phyloP scores from a whole-genome alignment of 2,888 invertebrate genomes.

The Gandaritis pyraliata region DNA sequence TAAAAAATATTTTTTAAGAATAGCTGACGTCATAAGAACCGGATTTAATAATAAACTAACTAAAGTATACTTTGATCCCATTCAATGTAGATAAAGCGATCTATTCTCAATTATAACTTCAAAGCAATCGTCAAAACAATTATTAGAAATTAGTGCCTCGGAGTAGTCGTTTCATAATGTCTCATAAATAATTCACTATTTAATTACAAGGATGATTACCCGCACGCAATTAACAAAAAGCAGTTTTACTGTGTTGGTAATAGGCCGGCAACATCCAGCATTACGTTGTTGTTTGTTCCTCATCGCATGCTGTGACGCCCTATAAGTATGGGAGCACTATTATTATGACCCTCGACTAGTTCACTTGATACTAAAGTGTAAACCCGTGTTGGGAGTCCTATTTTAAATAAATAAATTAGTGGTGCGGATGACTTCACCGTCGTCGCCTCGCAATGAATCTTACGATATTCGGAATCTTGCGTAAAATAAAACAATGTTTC shows the following conservation, averaged over 20 bases:
- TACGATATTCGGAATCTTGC: constrained; percentile 8
- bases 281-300: too few species aligned
- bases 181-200: constrained; percentile 39
- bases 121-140: constrained; percentile 1
- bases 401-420: too few species aligned
- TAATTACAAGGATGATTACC: constrained; percentile 41
- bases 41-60: too few species aligned
- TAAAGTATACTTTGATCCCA: too few species aligned
- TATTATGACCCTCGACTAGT: too few species aligned
- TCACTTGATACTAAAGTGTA: too few species aligned
- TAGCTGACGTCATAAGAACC: too few species aligned
- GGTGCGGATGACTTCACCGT: constrained; percentile 7
- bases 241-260: constrained; percentile 17
- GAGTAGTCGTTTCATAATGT: constrained; percentile 44
- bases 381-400: too few species aligned
- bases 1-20: too few species aligned
- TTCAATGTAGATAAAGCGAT: background rate
- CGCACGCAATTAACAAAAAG: constrained; percentile 20
- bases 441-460: constrained; percentile 8
- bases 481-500: constrained; percentile 63
- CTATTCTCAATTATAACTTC: background rate
- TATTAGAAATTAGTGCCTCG: constrained; percentile 23
- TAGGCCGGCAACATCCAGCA: constrained; percentile 15
- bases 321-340: too few species aligned
- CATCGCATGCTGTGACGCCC: too few species aligned